Evolutionary conservation across 2,113 vertebrate genomes (phyloP).

Genomic region (Tupaia chinensis): DNA sequence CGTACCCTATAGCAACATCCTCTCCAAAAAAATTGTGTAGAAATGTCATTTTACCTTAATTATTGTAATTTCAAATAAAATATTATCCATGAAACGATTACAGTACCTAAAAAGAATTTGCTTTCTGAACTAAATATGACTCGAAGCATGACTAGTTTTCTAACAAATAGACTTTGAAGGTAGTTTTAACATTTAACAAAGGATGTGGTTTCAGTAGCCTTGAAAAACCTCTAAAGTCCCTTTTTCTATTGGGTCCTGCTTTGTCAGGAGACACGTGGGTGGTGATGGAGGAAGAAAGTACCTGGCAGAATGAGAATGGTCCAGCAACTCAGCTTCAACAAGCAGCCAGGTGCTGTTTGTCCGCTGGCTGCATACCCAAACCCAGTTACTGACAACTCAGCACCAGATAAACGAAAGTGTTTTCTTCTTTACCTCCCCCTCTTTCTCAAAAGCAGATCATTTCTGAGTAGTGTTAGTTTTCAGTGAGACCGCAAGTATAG

Average conservation of each 20-base stretch:
- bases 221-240: not conserved
- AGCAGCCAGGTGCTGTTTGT: not conserved
- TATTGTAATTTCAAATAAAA: conserved; percentile 14
- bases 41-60: not conserved
- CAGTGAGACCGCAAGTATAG: not conserved
- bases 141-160: conserved; percentile 2
- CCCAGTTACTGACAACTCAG: not conserved
- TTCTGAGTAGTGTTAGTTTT: conserved; percentile 4
- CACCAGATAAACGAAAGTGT: not conserved
- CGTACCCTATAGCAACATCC: no score
- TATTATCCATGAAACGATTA: not conserved
- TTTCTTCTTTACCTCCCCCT: not conserved
- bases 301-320: not conserved
- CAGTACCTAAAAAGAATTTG: conserved; percentile 12
- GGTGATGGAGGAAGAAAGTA: not conserved
- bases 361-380: not conserved
- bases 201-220: not conserved
- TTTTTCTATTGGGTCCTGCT: not conserved
- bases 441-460: not conserved
- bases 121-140: conserved; percentile 15
- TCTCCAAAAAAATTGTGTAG: not conserved
- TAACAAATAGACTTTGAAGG: not conserved
- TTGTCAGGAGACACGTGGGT: not conserved
- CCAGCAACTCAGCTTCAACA: not conserved
- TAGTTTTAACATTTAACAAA: conserved; percentile 40